Percentiles rank a stretch among this genome's conserved stretches.
Evolutionary conservation across 2,113 vertebrate genomes (phyloP).

Genomic region (Sciurus niger): DNA sequence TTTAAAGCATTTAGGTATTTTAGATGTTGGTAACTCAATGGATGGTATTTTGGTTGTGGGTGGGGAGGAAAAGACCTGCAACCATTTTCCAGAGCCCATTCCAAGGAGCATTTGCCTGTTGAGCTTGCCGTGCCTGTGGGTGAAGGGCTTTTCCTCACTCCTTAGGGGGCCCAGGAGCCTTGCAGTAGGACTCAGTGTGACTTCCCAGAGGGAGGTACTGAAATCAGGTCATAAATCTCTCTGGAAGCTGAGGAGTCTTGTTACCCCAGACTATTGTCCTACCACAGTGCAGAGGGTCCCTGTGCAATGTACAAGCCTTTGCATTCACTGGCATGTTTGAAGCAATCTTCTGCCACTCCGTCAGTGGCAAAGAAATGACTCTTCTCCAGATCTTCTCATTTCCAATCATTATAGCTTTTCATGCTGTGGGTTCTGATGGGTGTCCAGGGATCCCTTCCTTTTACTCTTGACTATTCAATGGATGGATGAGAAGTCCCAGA

Average conservation of each 20-base stretch:
- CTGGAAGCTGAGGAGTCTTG: background rate
- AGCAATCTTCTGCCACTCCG: background rate
- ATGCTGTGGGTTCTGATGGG: background rate
- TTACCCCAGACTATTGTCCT: background rate
- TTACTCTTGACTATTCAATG: background rate
- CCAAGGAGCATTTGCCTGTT: background rate
- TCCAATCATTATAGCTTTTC: background rate
- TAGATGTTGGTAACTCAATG: background rate
- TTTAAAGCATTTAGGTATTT: background rate
- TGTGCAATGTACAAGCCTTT: background rate
- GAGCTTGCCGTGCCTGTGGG: too few species aligned
- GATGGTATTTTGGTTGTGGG: background rate
- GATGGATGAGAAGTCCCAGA: background rate
- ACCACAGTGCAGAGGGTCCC: rapidly evolving
- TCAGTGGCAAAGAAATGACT: background rate
- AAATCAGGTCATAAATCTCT: background rate
- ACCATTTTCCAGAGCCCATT: background rate
- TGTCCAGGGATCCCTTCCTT: background rate
- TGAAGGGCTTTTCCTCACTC: background rate
- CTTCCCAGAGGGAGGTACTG: background rate
- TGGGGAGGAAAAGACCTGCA: background rate
- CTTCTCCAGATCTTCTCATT: background rate
- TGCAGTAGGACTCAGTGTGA: background rate
- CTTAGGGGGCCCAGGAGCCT: background rate
- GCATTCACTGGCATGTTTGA: rapidly evolving